These are phyloP conservation scores for Drosophila planitibia DNA, from an alignment of 2,888 invertebrate genomes.

Conservation along the genomic window DNA sequence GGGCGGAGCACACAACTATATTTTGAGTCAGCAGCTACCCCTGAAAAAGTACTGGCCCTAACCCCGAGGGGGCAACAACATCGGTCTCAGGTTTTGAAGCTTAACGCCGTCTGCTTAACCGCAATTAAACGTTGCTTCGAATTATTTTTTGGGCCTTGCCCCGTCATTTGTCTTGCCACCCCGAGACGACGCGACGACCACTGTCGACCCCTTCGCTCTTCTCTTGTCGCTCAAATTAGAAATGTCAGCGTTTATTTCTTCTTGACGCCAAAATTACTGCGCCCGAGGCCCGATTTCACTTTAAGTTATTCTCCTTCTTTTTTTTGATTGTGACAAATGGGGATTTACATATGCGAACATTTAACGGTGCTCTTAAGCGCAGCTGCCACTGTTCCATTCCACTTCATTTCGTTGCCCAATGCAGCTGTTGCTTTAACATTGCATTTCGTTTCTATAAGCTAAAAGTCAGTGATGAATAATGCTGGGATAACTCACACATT, in stretches of 20 bases:
- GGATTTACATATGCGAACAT: constrained; percentile 74
- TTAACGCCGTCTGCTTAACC: constrained; percentile 65
- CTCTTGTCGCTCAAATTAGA: constrained; percentile 65
- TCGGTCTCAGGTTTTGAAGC: constrained; percentile 46
- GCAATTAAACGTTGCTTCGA: constrained; percentile 73
- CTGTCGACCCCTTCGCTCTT: constrained; percentile 4
- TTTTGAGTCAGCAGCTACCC: constrained; percentile 50
- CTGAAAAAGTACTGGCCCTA: constrained; percentile 22
- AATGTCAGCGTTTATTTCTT: constrained; percentile 70
- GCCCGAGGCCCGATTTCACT: constrained; percentile 61
- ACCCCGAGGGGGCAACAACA: constrained; percentile 38
- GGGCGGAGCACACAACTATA: constrained; percentile 63
- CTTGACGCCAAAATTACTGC: constrained; percentile 73
- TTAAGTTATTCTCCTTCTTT: constrained; percentile 3
- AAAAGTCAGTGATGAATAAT: not conserved
- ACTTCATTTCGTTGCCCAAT: constrained; percentile 8
- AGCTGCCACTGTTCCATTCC: constrained; percentile 51
- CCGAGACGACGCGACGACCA: constrained; percentile 29
- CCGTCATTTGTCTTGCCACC: constrained; percentile 76
- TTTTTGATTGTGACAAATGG: constrained; percentile 24
- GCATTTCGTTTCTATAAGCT: not conserved
- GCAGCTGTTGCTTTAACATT: constrained; percentile 1
- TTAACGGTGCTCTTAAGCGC: constrained; percentile 55
- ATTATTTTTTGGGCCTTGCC: constrained; percentile 67
- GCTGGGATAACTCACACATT: too few relatives aligned